Conservation (phyloP, 53 echinoderm and acorn worm species). For the Apostichopus leukothele region DNA sequence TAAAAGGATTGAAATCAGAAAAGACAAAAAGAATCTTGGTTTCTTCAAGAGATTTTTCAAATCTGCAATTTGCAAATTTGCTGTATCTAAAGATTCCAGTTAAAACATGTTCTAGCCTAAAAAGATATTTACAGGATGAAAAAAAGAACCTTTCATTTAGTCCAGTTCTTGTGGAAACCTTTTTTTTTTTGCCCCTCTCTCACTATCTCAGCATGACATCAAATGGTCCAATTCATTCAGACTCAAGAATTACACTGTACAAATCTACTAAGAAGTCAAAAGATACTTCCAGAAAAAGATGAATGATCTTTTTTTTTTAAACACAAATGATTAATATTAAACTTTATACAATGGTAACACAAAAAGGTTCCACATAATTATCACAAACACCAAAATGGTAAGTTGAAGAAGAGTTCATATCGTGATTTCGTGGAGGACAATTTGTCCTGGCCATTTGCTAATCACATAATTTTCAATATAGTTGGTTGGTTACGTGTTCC, state of each 20-base stretch:
- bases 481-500: too few relatives aligned
- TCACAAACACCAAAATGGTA: neutral
- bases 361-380: slow-evolving; percentile 5
- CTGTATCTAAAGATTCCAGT: neutral
- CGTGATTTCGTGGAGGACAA: neutral
- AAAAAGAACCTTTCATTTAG: slow-evolving; percentile 4
- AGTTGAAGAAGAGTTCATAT: neutral
- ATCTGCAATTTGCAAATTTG: slow-evolving; percentile 11
- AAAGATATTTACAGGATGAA: slow-evolving; percentile 15
- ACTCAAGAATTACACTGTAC: neutral
- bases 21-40: slow-evolving; percentile 9
- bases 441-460: neutral
- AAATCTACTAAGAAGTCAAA: neutral
- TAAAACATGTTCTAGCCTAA: slow-evolving; percentile 14
- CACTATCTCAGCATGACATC: neutral
- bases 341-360: slow-evolving; percentile 11
- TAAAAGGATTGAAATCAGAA: slow-evolving; percentile 37
- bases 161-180: slow-evolving; percentile 1
- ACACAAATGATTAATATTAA: neutral
- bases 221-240: neutral
- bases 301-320: neutral
- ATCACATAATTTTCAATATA: too few relatives aligned
- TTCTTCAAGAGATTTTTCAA: neutral
- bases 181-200: neutral
- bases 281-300: neutral